Conservation (phyloP, 2,797 vertebrate species). For the Acanthurus tractus region DNA sequence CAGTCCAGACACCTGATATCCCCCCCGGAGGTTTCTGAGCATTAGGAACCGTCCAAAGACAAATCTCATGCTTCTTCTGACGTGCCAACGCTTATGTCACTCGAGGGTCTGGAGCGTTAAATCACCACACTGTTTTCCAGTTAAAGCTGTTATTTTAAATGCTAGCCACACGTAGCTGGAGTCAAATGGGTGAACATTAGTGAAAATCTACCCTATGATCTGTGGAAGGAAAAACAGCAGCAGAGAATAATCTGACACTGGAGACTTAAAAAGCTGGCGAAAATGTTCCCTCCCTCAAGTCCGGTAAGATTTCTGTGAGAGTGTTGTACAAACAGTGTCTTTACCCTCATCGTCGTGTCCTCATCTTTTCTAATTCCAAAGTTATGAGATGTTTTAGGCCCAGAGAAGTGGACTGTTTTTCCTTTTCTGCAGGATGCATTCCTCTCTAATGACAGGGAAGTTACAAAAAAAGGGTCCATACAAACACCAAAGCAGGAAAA, state of each 20-base stretch:
- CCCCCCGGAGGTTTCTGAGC: neutral
- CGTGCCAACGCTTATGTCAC: conserved; percentile 22
- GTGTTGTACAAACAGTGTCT: neutral
- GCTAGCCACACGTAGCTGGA: conserved; percentile 8
- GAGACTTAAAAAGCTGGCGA: neutral
- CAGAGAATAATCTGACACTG: conserved; percentile 13
- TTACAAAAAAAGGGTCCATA: conserved; percentile 39
- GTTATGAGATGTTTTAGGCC: conserved; percentile 46
- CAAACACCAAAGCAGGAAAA: conserved; percentile 58
- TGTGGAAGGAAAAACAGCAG: conserved; percentile 45
- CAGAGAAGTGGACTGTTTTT: conserved; percentile 30
- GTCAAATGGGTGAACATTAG: conserved; percentile 14
- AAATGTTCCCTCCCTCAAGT: neutral
- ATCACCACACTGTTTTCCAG: conserved; percentile 52
- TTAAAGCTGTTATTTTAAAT: conserved; percentile 51
- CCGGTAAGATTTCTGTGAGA: neutral
- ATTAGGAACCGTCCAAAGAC: neutral
- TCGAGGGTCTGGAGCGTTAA: conserved; percentile 33
- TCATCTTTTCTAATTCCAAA: conserved; percentile 45
- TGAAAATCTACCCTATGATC: conserved; percentile 32
- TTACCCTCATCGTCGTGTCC: conserved; percentile 18
- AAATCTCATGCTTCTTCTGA: neutral
- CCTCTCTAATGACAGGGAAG: conserved; percentile 78
- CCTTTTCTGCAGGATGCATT: conserved; percentile 68
- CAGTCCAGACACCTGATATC: conserved; percentile 44